phyloP scores from a whole-genome alignment of 2,888 invertebrate species.

The Laspeyria flexula region DNA sequence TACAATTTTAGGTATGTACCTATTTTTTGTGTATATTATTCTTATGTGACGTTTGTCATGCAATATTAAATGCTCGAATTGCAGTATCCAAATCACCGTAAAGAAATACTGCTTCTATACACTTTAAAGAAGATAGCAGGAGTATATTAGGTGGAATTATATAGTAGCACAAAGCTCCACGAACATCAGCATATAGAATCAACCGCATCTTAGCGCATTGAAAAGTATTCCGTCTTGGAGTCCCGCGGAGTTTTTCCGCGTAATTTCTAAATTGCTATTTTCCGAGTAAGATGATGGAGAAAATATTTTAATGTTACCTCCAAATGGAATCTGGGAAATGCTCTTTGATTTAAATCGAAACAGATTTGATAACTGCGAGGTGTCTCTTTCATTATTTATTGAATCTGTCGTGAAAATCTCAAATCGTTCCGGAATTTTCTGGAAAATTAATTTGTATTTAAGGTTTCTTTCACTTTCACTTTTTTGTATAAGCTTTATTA shows the following conservation, averaged over 20 bases:
- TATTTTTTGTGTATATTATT: too few species aligned
- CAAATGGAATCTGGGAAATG: conserved; percentile 29
- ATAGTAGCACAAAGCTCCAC: not conserved
- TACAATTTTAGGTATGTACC: too few species aligned
- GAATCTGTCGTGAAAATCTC: conserved; percentile 22
- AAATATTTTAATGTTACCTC: conserved; percentile 35
- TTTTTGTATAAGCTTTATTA: not conserved
- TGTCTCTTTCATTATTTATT: conserved; percentile 32
- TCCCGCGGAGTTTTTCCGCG: not conserved
- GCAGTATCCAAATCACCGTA: too few species aligned
- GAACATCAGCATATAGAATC: not conserved
- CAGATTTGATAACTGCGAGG: conserved; percentile 24
- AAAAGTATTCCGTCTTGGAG: not conserved
- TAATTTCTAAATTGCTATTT: conserved; percentile 28
- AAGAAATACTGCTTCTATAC: too few species aligned
- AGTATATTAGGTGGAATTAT: not conserved
- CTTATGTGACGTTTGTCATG: too few species aligned
- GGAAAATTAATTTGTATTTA: conserved; percentile 3
- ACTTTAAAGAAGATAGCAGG: not conserved
- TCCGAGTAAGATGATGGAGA: conserved; percentile 14
- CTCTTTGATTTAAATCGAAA: conserved; percentile 40
- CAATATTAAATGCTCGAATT: too few species aligned
- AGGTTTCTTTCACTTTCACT: not conserved
- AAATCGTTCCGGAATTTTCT: not conserved
- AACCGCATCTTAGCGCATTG: conserved; percentile 5